phyloP scores from a whole-genome alignment of 2,888 invertebrate species.

The Catocala fraxini region DNA sequence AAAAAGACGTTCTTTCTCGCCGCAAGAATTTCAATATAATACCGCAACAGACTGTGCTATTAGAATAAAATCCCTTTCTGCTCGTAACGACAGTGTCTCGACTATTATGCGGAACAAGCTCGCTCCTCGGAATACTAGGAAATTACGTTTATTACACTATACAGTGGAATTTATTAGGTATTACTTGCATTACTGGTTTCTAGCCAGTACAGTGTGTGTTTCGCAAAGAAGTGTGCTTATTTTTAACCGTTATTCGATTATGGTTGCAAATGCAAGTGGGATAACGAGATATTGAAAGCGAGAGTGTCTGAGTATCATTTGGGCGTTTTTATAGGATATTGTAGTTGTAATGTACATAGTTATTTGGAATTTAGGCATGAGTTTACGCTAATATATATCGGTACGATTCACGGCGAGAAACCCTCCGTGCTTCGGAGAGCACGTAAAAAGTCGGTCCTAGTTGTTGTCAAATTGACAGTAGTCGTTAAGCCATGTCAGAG shows the following conservation, averaged over 20 bases:
- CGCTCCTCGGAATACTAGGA: slow-evolving; percentile 40
- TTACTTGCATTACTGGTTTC: slow-evolving; percentile 33
- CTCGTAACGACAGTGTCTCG: slow-evolving; percentile 46
- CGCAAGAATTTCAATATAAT: slow-evolving; percentile 53
- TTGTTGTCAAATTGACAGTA: too few species aligned
- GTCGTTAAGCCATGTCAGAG: too few species aligned
- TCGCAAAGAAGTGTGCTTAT: background rate
- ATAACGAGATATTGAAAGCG: too few species aligned
- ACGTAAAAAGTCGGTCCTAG: too few species aligned
- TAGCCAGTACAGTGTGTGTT: slow-evolving; percentile 1
- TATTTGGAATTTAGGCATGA: too few species aligned
- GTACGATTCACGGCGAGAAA: too few species aligned
- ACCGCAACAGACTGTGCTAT: slow-evolving; percentile 52
- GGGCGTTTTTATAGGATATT: too few species aligned
- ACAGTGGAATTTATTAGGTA: slow-evolving; percentile 42
- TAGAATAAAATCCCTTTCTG: slow-evolving; percentile 62
- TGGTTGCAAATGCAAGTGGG: too few species aligned
- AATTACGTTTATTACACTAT: slow-evolving; percentile 46
- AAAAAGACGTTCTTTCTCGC: slow-evolving; percentile 24
- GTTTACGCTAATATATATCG: too few species aligned
- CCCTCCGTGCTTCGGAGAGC: too few species aligned
- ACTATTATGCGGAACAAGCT: slow-evolving; percentile 43
- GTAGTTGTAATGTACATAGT: too few species aligned
- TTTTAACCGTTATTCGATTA: background rate
- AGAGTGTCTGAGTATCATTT: too few species aligned